Percentiles rank a stretch among this genome's conserved stretches.
Conservation (phyloP, 2,888 invertebrate species). For the Drosophila cognata region DNA sequence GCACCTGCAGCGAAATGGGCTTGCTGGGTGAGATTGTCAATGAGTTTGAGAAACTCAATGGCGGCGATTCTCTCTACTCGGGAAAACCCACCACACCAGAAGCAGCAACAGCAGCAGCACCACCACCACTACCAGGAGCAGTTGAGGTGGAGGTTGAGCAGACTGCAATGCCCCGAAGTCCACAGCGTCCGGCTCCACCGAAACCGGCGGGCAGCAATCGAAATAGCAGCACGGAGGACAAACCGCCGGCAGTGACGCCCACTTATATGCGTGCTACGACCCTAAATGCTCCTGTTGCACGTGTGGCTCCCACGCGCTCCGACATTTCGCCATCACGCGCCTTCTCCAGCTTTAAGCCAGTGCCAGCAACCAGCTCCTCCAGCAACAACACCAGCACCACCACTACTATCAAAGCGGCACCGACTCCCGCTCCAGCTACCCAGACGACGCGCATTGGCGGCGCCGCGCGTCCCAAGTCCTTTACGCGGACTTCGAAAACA, state of each 20-base stretch:
- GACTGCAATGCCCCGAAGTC: slow-evolving; percentile 85
- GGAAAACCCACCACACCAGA: slow-evolving; percentile 86
- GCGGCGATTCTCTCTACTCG: slow-evolving; percentile 94
- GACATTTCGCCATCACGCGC: slow-evolving; percentile 81
- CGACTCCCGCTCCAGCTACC: slow-evolving; percentile 26
- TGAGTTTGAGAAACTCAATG: slow-evolving; percentile 94
- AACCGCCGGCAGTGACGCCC: slow-evolving; percentile 86
- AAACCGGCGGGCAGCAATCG: slow-evolving; percentile 83
- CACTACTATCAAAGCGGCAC: slow-evolving; percentile 23
- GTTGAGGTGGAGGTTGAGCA: slow-evolving; percentile 63
- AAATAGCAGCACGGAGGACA: slow-evolving; percentile 63
- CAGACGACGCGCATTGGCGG: slow-evolving; percentile 51
- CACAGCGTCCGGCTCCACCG: slow-evolving; percentile 87
- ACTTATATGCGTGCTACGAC: slow-evolving; percentile 90
- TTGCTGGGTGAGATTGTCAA: slow-evolving; percentile 94
- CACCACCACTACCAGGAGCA: slow-evolving; percentile 85
- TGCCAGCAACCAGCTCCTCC: slow-evolving; percentile 27
- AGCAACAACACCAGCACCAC: slow-evolving; percentile 28
- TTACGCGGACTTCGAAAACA: slow-evolving; percentile 67
- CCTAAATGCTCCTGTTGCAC: slow-evolving; percentile 88
- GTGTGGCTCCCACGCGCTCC: slow-evolving; percentile 84
- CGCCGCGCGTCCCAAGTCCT: slow-evolving; percentile 68
- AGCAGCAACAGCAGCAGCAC: slow-evolving; percentile 69
- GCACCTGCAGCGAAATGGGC: slow-evolving; percentile 87
- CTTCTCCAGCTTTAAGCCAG: slow-evolving; percentile 84